Evolutionary conservation across 2,888 invertebrate species (phyloP), one percentile per base, ranked within the genome.

Genomic region (Macaria notata): DNA sequence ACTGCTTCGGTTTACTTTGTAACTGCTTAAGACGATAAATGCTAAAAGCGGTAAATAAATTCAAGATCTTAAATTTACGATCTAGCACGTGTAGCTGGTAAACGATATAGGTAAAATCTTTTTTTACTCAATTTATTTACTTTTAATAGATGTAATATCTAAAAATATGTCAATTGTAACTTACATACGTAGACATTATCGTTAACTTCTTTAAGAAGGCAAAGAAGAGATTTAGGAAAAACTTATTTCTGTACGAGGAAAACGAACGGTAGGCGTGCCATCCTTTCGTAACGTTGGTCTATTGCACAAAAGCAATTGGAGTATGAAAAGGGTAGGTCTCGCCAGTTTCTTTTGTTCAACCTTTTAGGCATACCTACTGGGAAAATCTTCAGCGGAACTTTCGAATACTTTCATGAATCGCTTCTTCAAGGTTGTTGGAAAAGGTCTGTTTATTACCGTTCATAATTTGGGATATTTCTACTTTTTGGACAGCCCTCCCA

Each of bases 401-500:
- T 78, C 77, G 73, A 73, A 42, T 9, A 8, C 42, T 84, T 80
- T 76, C 83, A 80, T 79, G 83, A 86, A 87, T 84, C 71, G 81
- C 77, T 83, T 83, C 84, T 83, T 75, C 78, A 83, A 83, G 83
- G 79, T 78, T 83, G 80, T 79, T 73, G 33, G 33, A 36, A 19
- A 36, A 36, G 33, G 33, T 36, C 33, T 36, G 33, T 36, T 36
- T 36, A 36, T 36, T 36, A 7, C 33, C 33, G 73, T 77, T 79
- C 81, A 85, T 85, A 83, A 84, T 85, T 84, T 81, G 73, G 82
- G 82, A 81, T 84, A 84, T 84, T 84, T 83, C 79, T 83, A 84
- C 80, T 84, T 82, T 82, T 19, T 19, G 19, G 33, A 4, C 7
- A 6, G 33, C 1, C 33, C 33, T 7, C 7, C 7, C 33, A 36